Conservation (phyloP, 2,888 invertebrate species). For the Physocephala rufipes region DNA sequence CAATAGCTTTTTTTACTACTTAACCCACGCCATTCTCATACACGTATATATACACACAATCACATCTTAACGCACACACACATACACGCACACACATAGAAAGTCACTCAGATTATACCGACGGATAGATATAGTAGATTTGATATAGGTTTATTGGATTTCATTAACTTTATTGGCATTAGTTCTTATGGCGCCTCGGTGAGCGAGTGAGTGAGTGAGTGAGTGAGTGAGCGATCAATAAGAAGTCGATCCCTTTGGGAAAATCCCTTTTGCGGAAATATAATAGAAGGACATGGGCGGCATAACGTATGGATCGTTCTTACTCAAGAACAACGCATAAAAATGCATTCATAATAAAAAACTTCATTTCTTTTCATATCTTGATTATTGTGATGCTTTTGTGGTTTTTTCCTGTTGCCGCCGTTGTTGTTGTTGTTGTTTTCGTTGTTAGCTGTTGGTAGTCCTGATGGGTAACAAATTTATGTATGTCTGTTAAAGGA, state of each 20-base stretch:
- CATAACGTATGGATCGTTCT: too few relatives aligned
- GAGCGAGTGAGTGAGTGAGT: too few relatives aligned
- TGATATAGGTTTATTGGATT: too few relatives aligned
- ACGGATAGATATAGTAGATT: not conserved
- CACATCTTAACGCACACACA: conserved; percentile 10
- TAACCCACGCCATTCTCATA: not conserved
- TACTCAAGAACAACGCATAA: too few relatives aligned
- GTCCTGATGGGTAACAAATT: conserved; percentile 9
- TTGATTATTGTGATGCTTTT: not conserved
- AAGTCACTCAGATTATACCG: not conserved
- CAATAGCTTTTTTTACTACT: not conserved
- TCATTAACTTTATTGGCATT: too few relatives aligned
- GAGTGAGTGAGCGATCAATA: too few relatives aligned
- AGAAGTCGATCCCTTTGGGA: too few relatives aligned
- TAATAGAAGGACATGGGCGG: too few relatives aligned
- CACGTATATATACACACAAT: not conserved
- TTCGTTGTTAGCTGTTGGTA: not conserved
- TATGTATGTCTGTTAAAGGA: not conserved
- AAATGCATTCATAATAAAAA: too few relatives aligned
- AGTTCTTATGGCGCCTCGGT: too few relatives aligned
- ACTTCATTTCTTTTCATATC: too few relatives aligned
- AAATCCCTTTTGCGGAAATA: too few relatives aligned
- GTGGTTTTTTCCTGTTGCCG: not conserved
- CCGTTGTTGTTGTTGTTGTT: not conserved
- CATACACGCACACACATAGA: not conserved